These are phyloP conservation scores for Schizotus pectinicornis DNA, from an alignment of 2,888 invertebrate genomes.

Conservation along the genomic window DNA sequence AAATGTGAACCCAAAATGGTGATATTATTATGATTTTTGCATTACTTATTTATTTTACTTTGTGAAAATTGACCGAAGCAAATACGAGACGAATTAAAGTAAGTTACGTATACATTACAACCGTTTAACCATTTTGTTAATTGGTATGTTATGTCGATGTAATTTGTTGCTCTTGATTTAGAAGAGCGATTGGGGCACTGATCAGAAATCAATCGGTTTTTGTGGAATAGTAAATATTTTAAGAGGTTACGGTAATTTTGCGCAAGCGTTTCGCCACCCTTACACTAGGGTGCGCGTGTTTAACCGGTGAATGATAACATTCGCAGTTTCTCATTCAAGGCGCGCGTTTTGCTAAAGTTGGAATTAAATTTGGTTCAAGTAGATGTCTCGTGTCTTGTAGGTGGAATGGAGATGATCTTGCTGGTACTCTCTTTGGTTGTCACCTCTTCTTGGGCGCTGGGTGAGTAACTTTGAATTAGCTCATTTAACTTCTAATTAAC, in stretches of 20 bases:
- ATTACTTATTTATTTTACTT: too few species aligned
- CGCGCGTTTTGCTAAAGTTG: conserved; percentile 26
- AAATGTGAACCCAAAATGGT: too few species aligned
- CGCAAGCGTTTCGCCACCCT: conserved; percentile 22
- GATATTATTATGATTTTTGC: too few species aligned
- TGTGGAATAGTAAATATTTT: conserved; percentile 17
- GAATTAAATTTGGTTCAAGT: conserved; percentile 17
- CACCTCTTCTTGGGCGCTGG: conserved; percentile 5
- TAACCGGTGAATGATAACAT: conserved; percentile 16
- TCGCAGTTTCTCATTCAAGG: conserved; percentile 25
- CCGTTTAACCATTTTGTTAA: too few species aligned
- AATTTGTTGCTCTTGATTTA: too few species aligned
- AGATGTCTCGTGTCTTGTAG: conserved; percentile 16
- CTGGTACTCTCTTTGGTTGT: conserved; percentile 12
- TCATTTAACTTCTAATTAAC: neutral
- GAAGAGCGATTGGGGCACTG: too few species aligned
- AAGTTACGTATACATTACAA: too few species aligned
- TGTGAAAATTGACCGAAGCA: too few species aligned
- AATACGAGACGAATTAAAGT: too few species aligned
- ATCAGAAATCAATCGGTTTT: conserved; percentile 24
- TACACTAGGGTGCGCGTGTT: conserved; percentile 28
- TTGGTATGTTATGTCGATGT: too few species aligned
- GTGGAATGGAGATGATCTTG: conserved; percentile 11
- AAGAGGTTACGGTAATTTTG: conserved; percentile 10
- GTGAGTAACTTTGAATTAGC: conserved; percentile 9